Percentiles rank a stretch among this genome's conserved stretches.
Conservation (phyloP, 2,888 invertebrate species). For the Troides aeacus region DNA sequence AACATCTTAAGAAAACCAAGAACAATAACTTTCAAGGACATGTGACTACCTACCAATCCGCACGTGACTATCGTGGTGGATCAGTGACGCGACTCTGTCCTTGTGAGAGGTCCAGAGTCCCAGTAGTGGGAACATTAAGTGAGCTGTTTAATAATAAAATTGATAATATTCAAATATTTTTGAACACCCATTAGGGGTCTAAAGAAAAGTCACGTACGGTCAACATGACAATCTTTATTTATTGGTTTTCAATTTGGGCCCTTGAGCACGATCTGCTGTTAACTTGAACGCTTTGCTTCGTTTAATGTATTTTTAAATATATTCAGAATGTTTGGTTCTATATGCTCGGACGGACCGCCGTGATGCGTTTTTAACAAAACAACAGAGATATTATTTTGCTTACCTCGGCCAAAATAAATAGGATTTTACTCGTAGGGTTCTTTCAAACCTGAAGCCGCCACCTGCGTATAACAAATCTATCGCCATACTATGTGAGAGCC, state of each 20-base stretch:
- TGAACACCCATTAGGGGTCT: conserved; percentile 28
- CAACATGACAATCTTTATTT: conserved; percentile 46
- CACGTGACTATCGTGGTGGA: neutral
- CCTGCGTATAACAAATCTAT: too few relatives aligned
- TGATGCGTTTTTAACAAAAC: conserved; percentile 4
- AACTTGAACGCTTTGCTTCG: conserved; percentile 40
- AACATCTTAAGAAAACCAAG: too few relatives aligned
- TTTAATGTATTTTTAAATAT: conserved; percentile 67
- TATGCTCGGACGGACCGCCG: conserved; percentile 14
- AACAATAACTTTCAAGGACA: too few relatives aligned
- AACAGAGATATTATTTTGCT: conserved; percentile 1
- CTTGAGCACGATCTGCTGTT: conserved; percentile 60
- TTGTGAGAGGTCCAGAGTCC: too few relatives aligned
- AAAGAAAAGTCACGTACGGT: conserved; percentile 55
- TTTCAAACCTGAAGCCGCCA: too few relatives aligned
- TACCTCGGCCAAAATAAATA: neutral
- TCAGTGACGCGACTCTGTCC: conserved; percentile 2
- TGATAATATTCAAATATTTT: conserved; percentile 21
- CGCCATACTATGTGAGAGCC: too few relatives aligned
- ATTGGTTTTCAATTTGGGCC: conserved; percentile 51
- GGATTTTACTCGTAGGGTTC: too few relatives aligned
- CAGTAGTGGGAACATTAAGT: too few relatives aligned
- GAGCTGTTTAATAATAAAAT: conserved; percentile 1
- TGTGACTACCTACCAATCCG: too few relatives aligned
- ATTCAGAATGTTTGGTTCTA: conserved; percentile 44